Percentiles rank a stretch among this genome's conserved stretches.
Conservation (phyloP, 1,140 invertebrate species). For the Anadara kagoshimensis region DNA sequence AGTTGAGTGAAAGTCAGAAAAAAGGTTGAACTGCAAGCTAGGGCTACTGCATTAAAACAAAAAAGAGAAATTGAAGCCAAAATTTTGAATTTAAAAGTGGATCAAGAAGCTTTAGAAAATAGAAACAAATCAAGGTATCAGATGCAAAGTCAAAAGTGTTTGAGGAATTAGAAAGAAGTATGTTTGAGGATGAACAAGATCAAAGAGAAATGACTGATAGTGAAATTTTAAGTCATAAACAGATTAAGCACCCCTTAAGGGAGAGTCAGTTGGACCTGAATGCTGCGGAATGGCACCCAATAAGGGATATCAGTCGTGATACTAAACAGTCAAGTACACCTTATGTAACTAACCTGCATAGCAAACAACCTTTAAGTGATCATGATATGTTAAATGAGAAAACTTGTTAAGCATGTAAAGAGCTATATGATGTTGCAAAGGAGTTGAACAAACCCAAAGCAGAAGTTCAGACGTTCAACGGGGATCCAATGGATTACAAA, state of each 20-base stretch:
- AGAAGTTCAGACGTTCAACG: slow-evolving; percentile 33
- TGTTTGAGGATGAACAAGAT: not conserved
- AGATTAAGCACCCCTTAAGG: too few relatives aligned
- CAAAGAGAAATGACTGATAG: too few relatives aligned
- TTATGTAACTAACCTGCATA: too few relatives aligned
- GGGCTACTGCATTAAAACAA: not conserved
- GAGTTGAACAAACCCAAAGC: slow-evolving; percentile 28
- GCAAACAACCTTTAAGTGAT: too few relatives aligned
- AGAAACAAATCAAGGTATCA: slow-evolving; percentile 12
- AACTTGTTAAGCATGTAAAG: too few relatives aligned
- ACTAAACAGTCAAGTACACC: too few relatives aligned
- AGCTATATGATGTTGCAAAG: not conserved
- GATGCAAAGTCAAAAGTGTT: slow-evolving; percentile 23
- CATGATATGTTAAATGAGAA: too few relatives aligned
- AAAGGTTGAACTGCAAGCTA: slow-evolving; percentile 3
- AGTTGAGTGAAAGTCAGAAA: not conserved
- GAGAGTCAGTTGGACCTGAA: too few relatives aligned
- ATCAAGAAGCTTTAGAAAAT: slow-evolving; percentile 24
- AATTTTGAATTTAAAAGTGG: too few relatives aligned
- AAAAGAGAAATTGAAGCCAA: not conserved
- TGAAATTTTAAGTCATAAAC: too few relatives aligned
- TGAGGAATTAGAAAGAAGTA: slow-evolving; percentile 23
- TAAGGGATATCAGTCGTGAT: too few relatives aligned
- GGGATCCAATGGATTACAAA: slow-evolving; percentile 34
- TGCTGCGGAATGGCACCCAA: too few relatives aligned